A percentile compares a stretch with the other conserved stretches of the same genome.
These are phyloP conservation scores for Pangasius sanitwongsei DNA, from an alignment of 2,797 vertebrate species.

Conservation along the genomic window DNA sequence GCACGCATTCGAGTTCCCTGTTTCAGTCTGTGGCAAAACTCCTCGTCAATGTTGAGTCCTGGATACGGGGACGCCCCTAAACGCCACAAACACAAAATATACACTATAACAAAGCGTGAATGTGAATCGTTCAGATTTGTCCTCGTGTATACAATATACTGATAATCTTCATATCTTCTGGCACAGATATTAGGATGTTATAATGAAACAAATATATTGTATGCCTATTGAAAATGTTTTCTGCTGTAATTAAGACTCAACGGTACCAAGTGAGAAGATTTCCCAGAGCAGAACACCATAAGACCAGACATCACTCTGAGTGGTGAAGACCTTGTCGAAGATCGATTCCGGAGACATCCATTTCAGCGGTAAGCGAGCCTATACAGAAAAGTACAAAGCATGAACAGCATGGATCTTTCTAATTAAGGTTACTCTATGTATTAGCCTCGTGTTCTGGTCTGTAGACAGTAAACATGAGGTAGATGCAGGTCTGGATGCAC, in stretches of 20 bases:
- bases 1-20: slow-evolving; percentile 61
- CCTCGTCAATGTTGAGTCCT: slow-evolving; percentile 63
- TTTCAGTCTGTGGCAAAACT: slow-evolving; percentile 63
- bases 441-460: not conserved
- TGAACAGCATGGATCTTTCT: slow-evolving; percentile 9
- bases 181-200: not conserved
- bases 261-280: slow-evolving; percentile 93
- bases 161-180: not conserved
- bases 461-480: not conserved
- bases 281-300: slow-evolving; percentile 94
- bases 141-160: not conserved
- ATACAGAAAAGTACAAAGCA: slow-evolving; percentile 52
- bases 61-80: slow-evolving; percentile 66
- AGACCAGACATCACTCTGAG: slow-evolving; percentile 96
- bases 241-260: not conserved
- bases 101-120: not conserved
- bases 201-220: not conserved
- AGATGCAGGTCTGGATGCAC: slow-evolving; percentile 48
- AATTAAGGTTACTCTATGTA: not conserved
- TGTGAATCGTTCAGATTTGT: not conserved
- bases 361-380: slow-evolving; percentile 94
- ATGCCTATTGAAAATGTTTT: not conserved
- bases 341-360: slow-evolving; percentile 99
- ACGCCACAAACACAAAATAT: not conserved
- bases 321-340: slow-evolving; percentile 97